Evolutionary conservation across 2,113 vertebrate genomes (phyloP), one percentile per base, ranked within the genome.

Genomic region (Mus spicilegus): DNA sequence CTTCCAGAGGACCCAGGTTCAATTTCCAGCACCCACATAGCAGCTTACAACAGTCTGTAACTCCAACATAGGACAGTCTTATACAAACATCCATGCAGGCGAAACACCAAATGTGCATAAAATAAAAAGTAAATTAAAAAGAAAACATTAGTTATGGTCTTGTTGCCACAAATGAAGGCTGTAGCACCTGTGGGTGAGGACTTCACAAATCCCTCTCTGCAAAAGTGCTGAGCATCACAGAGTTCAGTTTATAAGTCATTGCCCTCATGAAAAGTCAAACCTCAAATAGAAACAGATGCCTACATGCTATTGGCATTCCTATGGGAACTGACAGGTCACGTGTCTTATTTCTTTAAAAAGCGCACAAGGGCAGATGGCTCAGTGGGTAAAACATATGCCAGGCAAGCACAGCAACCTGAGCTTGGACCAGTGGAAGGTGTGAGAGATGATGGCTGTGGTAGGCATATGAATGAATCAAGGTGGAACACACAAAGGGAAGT

Each of bases 311-410:
- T 84, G 76, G 73, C 30, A 75, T 8, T 58, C 28, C 82, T 51
- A 24, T 16, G 77, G n/a, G 8, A 85, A 93, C 24, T 39, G 77
- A 33, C 26, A 46, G 58, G 24, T 7, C 3, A 61, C 22, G 20
- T n/a, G 30, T 87, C 42, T 90, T 28, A 4, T 81, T 92, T 90
- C 39, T 96, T 86, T 81, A 51, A 95, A 30, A 24, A 26, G 19
- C 80, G 3, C 33, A 61, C 10, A 72, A 89, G 28, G 36, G n/a
- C 14, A 22, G 24, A 89, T 87, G 65, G 11, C 33, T n/a, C 67
- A 70, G n/a, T 30, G 10, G 17, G n/a, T 75, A 58, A 42, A 58
- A 58, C 22, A 28, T 39, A 36, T 3, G 11, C 42, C 12, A 10
- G 49, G 30, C 42, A 87, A 36, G 46, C 84, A 51, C 12, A 11